Evolutionary conservation across 2,888 invertebrate species (phyloP), one percentile per base, ranked within the genome.

Genomic region (Leptura quadrifasciata): DNA sequence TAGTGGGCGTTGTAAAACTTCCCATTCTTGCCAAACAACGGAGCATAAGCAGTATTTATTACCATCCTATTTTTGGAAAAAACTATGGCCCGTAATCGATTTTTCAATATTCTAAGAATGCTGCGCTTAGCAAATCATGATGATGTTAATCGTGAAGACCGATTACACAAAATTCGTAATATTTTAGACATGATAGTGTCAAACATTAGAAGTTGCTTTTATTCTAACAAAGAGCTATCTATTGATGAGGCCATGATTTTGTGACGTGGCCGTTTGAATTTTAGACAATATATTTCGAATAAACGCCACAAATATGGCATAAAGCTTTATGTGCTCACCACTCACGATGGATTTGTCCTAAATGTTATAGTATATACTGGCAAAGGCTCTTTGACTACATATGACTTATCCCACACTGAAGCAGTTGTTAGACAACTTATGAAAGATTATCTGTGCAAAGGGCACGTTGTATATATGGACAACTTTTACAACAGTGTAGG

Each of bases 111-210:
- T 55, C 58, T 76, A 17, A 64, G 76, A 54, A 58, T 65, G 65
- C 57, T 76, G 27, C 74, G 76, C 55, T 76, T 73, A 27, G 70
- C 70, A 27, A 70, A 64, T 20, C 35, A 54, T 12, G 58, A 67
- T 52, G 76, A 76, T 60, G 74, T 65, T 15, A 74, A 63, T 58
- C 57, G 65, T 58, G 64, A 70, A 24, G 24, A 24, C 17, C 75
- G 74, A 21, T 74, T 76, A 47, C 65, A 76, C 39, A 76, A 73
- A 61, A 74, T 76, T 57, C 31, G 57, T 12, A 64, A 76, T 58
- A 70, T 76, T 35, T 15, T 73, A 47, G 69, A 73, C 15, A 70
- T 73, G 39, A 64, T 73, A 31, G 57, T 31, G n/a, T 27, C 70
- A 65, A 76, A 76, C 64, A 70, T 76, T 39, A 58, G 17, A 54